A percentile compares a stretch with the other conserved stretches of the same genome.
phyloP scores from a whole-genome alignment of 2,888 invertebrate genomes.

The Tiliacea citrago region DNA sequence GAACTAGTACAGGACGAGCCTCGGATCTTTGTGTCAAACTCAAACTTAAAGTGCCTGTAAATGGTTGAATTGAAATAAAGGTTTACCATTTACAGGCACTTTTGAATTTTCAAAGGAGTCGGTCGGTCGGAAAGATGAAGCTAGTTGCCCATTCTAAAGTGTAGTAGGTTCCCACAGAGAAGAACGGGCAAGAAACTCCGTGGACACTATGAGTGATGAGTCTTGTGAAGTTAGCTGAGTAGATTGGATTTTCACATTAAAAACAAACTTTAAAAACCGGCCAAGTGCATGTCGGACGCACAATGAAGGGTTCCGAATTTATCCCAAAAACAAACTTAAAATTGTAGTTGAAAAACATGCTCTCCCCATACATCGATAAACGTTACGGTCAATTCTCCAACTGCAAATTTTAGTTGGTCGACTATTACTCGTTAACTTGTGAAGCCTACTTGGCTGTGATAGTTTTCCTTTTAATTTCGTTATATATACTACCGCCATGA shows the following conservation, averaged over 20 bases:
- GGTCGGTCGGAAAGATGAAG: neutral
- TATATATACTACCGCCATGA: too few relatives aligned
- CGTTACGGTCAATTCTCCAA: too few relatives aligned
- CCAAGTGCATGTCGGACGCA: too few relatives aligned
- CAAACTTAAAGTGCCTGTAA: neutral
- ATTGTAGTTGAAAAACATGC: too few relatives aligned
- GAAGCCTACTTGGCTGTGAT: too few relatives aligned
- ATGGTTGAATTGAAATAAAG: neutral
- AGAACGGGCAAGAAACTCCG: neutral
- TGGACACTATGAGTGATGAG: neutral
- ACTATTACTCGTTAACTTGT: too few relatives aligned
- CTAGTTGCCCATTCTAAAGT: neutral
- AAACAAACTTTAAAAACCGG: neutral
- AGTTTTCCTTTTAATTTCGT: too few relatives aligned
- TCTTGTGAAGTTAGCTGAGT: neutral
- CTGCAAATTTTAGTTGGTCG: too few relatives aligned
- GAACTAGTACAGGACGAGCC: neutral
- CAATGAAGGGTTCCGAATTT: too few relatives aligned
- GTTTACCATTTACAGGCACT: neutral
- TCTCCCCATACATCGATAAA: too few relatives aligned
- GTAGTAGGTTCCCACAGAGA: neutral
- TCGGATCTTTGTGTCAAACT: neutral
- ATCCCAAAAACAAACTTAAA: too few relatives aligned
- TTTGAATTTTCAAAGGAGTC: neutral
- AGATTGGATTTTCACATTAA: neutral